Conservation (phyloP, 2,113 vertebrate species). For the Lonchura striata region DNA sequence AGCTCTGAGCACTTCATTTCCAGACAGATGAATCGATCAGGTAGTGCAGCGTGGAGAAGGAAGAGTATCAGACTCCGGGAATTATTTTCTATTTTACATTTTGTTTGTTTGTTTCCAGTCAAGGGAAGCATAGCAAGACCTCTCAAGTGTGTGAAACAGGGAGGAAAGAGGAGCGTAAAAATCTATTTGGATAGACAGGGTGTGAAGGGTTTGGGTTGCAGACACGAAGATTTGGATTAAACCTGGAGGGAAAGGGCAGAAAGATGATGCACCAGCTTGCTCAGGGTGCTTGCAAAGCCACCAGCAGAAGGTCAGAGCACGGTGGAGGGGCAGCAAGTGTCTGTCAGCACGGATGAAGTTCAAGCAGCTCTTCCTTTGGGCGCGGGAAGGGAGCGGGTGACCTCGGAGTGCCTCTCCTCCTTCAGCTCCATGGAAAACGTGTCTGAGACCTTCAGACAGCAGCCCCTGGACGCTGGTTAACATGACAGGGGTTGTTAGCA, state of each 20-base stretch:
- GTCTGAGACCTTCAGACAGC: neutral
- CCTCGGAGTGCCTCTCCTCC: neutral
- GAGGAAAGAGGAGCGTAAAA: neutral
- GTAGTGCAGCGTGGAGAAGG: accelerated
- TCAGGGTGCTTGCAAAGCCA: neutral
- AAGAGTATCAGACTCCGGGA: neutral
- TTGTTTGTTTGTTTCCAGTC: neutral
- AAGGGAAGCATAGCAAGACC: neutral
- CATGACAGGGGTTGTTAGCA: neutral
- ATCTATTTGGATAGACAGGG: neutral
- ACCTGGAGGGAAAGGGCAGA: neutral
- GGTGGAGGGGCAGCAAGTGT: neutral
- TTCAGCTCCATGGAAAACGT: neutral
- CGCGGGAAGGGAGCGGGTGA: neutral
- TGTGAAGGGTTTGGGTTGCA: neutral
- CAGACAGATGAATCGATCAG: accelerated
- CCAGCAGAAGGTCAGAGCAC: neutral
- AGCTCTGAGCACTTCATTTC: neutral
- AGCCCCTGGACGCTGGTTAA: neutral
- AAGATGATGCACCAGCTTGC: neutral
- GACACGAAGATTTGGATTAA: neutral
- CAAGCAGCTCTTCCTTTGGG: neutral
- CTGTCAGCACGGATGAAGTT: neutral
- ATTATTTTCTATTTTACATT: neutral
- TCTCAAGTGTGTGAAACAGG: neutral